Evolutionary conservation across 2,113 vertebrate genomes (phyloP), one percentile per base, ranked within the genome.

Genomic region (Todiramphus saurophagus): DNA sequence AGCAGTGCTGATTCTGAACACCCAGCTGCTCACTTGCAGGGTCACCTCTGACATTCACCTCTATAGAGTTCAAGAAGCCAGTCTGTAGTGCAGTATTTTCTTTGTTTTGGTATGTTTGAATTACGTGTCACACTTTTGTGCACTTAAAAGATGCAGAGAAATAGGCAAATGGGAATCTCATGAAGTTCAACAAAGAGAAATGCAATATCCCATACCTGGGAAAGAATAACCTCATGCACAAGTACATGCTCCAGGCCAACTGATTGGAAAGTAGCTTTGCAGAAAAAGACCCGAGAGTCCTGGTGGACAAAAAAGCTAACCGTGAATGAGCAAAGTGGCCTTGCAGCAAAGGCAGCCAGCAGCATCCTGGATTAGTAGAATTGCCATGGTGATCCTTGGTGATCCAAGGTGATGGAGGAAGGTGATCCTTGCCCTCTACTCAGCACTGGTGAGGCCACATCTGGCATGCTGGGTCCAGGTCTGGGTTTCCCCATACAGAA

Each of bases 331-430:
- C 17, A n/a, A 73, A 20, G 7, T 27, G 41, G 18, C n/a, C 39
- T 48, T 69, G 24, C 51, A 53, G 44, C 37, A 55, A 74, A 81
- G 53, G 46, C 44, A 59, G 33, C 25, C 39, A 43, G 35, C 68
- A 50, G 35, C 37, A 66, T 11, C 28, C 24, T 66, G 33, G 19
- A 35, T 67, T n/a, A 37, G 31, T 30, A 39, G 37, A 13, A 14
- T 13, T 53, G 28, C 43, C 4, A 3, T 56, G 25, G 25, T 66
- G 85, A 83, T 59, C 35, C 66, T 37, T 66, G 30, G 67, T 75
- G 44, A 81, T 31, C 46, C 5, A 1, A 75, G 19, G 24, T 28
- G 39, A 87, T 6, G 0, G 0, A 83, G 41, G 31, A 43, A 74
- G 11, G 51, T 55, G 37, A 76, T 50, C 48, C 20, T 51, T 68